Evolutionary conservation across 2,797 vertebrate species (phyloP).

Genomic region (Arctocebus calabarensis): DNA sequence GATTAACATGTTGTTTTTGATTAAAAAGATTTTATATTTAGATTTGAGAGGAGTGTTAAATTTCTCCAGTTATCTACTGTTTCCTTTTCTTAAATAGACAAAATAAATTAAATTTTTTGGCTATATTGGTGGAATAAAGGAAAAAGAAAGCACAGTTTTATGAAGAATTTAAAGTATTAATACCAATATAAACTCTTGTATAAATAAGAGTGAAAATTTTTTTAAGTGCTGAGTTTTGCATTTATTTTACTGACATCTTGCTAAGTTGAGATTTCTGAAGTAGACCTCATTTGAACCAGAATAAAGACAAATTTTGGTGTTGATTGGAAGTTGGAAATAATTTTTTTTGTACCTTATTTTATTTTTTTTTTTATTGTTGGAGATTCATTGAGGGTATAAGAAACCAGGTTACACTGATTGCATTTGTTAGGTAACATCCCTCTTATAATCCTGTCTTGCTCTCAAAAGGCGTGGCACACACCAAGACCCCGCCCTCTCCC

Average conservation of each 20-base stretch:
- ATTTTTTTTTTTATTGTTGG: too few species aligned
- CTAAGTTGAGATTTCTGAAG: neutral
- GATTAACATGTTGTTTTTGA: constrained; percentile 92
- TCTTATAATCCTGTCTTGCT: too few species aligned
- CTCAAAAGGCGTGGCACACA: too few species aligned
- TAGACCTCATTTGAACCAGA: neutral
- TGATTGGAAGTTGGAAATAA: neutral
- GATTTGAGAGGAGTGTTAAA: constrained; percentile 63
- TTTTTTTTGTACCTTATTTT: too few species aligned
- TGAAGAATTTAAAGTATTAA: constrained; percentile 35
- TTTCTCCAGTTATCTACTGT: constrained; percentile 36
- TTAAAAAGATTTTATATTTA: constrained; percentile 87
- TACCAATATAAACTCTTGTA: neutral
- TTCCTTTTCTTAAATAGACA: constrained; percentile 54
- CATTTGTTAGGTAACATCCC: too few species aligned
- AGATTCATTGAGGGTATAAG: too few species aligned
- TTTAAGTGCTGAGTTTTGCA: neutral
- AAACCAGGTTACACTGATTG: too few species aligned
- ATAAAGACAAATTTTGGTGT: neutral
- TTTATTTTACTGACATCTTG: neutral
- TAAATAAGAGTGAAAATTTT: neutral
- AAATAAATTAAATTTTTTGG: constrained; percentile 7
- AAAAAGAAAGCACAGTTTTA: neutral
- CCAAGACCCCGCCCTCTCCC: too few species aligned
- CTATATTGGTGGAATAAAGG: constrained; percentile 5